These are phyloP conservation scores for Temnothorax ravouxi DNA, from an alignment of 2,888 invertebrate species.

Conservation along the genomic window DNA sequence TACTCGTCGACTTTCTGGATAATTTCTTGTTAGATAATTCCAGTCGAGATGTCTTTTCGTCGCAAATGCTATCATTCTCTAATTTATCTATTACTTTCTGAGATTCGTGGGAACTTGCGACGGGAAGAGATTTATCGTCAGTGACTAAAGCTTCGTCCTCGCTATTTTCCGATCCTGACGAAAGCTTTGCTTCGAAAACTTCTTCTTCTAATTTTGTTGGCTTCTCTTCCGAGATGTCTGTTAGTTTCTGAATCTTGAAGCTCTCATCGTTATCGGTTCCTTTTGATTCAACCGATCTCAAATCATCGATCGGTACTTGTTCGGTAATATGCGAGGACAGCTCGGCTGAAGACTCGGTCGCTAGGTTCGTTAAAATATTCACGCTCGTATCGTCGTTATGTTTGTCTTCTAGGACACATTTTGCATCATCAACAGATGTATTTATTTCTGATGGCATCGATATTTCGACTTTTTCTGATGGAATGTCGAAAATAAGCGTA, in stretches of 20 bases:
- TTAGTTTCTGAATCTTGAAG: conserved; percentile 56
- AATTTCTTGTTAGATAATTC: conserved; percentile 48
- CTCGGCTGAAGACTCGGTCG: background rate
- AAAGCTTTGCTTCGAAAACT: conserved; percentile 39
- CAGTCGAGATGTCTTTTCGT: background rate
- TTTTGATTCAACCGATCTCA: background rate
- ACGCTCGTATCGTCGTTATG: background rate
- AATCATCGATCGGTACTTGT: background rate
- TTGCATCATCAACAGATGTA: background rate
- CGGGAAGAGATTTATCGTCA: conserved; percentile 18
- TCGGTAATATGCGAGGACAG: background rate
- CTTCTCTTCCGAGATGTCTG: conserved; percentile 36
- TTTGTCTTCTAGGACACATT: background rate
- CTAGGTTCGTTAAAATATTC: background rate
- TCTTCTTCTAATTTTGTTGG: conserved; percentile 10
- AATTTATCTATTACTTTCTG: background rate
- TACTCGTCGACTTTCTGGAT: conserved; percentile 25
- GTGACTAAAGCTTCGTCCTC: conserved; percentile 24
- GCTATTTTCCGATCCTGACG: conserved; percentile 33
- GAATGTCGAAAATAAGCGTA: background rate
- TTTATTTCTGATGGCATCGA: background rate
- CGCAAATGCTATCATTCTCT: background rate
- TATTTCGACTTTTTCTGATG: conserved; percentile 15
- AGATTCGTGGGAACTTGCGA: background rate
- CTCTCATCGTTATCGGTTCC: conserved; percentile 78